A percentile compares a stretch with the other conserved stretches of the same genome.
phyloP scores from a whole-genome alignment of 2,113 vertebrate species.

The Festucalex cinctus region DNA sequence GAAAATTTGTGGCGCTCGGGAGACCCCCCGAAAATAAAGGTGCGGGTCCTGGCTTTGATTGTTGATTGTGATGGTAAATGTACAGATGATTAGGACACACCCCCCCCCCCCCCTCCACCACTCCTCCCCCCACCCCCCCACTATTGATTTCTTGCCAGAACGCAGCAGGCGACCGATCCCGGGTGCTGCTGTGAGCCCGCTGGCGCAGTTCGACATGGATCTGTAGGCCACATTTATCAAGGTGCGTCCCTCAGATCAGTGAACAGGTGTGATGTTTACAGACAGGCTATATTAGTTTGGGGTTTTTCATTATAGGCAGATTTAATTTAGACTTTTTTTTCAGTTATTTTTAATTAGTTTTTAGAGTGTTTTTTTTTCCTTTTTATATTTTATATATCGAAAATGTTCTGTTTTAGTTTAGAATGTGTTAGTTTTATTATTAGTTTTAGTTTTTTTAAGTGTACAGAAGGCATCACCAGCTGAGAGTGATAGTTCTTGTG shows the following conservation, averaged over 20 bases:
- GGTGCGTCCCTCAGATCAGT: background rate
- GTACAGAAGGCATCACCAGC: too few species aligned
- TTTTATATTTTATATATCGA: too few species aligned
- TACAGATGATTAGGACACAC: conserved; percentile 99
- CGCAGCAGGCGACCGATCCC: conserved; percentile 92
- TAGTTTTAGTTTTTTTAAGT: too few species aligned
- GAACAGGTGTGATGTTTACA: too few species aligned
- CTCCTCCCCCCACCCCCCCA: conserved; percentile 90
- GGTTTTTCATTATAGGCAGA: too few species aligned
- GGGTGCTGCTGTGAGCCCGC: conserved; percentile 73
- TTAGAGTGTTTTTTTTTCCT: too few species aligned
- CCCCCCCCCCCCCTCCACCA: conserved; percentile 83
- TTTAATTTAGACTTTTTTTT: too few species aligned
- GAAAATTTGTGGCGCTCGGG: conserved; percentile 98
- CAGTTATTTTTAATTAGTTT: too few species aligned
- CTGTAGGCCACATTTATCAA: conserved; percentile 13
- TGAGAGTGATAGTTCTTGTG: too few species aligned
- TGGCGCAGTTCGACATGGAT: conserved; percentile 23
- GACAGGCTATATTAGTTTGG: too few species aligned
- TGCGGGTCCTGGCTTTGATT: conserved; percentile 99
- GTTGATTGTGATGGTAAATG: conserved; percentile 99
- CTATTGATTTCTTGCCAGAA: conserved; percentile 99
- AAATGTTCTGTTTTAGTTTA: too few species aligned
- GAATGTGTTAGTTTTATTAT: too few species aligned
- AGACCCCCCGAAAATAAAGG: conserved; percentile 96